Base-by-base conservation (phyloP, 35 echinoderm and acorn worm genomes). In the Apostichopus californicus region DNA sequence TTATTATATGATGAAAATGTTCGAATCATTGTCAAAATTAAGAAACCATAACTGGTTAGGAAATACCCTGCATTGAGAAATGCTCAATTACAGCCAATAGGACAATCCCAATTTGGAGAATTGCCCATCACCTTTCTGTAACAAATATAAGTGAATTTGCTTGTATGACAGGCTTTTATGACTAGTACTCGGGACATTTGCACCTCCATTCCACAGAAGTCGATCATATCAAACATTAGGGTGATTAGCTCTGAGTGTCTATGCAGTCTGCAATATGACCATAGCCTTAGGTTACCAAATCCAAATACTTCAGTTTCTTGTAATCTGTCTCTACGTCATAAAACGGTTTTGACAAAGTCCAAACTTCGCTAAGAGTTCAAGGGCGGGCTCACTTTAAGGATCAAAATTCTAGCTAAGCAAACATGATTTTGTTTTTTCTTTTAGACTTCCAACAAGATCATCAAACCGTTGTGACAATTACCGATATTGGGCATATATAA, bases 371-470 rank as follows among this genome's bases (percentile, higher is more conserved):
- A 71, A 90, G 54, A 71, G 71, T 18, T 23, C 20, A 13, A 90
- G 46, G 28, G 71, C 65, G 20, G 63, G 23, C 73, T 54, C 63
- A 77, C 46, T 55, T 4, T 58, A 5, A 11, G 55, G 23, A 22
- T 87, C 83, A 87, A 87, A 18, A 7, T 87, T 61, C 5, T 58
- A 17, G 59, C 5, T 66, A 25, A n/a, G 56, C 20, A 87, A 61
- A 14, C 57, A 87, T 87, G 83, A 53, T 18, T n/a, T 87, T 10
- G 56, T 87, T 4, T 25, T 10, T 87, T 25, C 54, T 58, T 61
- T 23, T 11, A 87, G 56, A 55, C 13, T n/a, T 66, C 83, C 83
- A 87, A 87, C 83, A 61, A 87, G 83, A 24, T 86, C 83, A 86
- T 61, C 53, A 66, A 61, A 87, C 2, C 57, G 83, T 58, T 61